Percentiles rank a stretch among this genome's conserved stretches.
Evolutionary conservation across 2,888 invertebrate species (phyloP).

Genomic region (Eutolmus rufibarbis): DNA sequence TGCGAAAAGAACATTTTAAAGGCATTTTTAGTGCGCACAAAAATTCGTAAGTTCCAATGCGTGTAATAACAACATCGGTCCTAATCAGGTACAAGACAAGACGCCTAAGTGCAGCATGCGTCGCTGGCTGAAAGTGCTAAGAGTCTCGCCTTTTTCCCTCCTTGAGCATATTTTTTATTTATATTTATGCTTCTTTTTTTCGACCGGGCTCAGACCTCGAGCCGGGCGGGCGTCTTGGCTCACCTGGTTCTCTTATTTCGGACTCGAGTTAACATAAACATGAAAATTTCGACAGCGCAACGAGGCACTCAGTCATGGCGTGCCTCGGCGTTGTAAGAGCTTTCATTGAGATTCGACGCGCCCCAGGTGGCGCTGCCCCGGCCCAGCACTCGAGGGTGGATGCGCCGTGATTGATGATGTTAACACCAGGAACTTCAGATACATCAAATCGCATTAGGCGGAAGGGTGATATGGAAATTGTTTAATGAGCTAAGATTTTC

Average conservation of each 20-base stretch:
- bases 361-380: constrained; percentile 25
- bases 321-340: constrained; percentile 8
- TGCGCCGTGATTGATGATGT: constrained; percentile 34
- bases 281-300: constrained; percentile 35
- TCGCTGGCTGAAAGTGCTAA: constrained; percentile 9
- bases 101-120: constrained; percentile 20
- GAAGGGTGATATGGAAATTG: constrained; percentile 39
- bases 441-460: constrained; percentile 36
- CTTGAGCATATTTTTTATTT: neutral
- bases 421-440: constrained; percentile 39
- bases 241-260: constrained; percentile 33
- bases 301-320: constrained; percentile 9
- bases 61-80: constrained; percentile 34
- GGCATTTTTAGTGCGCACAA: constrained; percentile 34
- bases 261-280: constrained; percentile 27
- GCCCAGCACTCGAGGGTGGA: constrained; percentile 31
- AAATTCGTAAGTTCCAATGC: constrained; percentile 29
- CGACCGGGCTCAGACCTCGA: neutral
- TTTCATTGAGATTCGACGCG: constrained; percentile 24
- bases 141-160: neutral
- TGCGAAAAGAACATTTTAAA: constrained; percentile 44
- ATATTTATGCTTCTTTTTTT: neutral
- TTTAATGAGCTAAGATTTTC: constrained; percentile 39
- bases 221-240: constrained; percentile 6
- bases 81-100: constrained; percentile 41